Evolutionary conservation across 2,888 invertebrate species (phyloP).

Genomic region (Epinotia brunnichana): DNA sequence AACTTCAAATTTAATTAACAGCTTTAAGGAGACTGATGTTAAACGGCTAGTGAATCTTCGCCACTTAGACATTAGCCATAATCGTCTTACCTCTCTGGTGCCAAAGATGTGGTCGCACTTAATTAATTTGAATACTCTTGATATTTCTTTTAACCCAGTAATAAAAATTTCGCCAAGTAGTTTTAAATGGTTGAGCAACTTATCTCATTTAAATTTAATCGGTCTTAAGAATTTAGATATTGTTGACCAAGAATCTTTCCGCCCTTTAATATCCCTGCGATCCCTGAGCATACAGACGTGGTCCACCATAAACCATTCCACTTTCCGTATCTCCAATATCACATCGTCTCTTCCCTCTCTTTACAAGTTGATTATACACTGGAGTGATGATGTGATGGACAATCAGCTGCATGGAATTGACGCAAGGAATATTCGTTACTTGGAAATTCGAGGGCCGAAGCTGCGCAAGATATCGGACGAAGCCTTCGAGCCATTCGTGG

Average conservation of each 20-base stretch:
- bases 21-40: conserved; percentile 87
- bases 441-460: conserved; percentile 91
- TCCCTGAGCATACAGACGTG: conserved; percentile 89
- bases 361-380: conserved; percentile 89
- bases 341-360: conserved; percentile 89
- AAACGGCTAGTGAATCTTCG: conserved; percentile 88
- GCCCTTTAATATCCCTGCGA: conserved; percentile 88
- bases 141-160: conserved; percentile 92
- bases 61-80: conserved; percentile 89
- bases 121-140: conserved; percentile 88
- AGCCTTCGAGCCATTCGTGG: conserved; percentile 89
- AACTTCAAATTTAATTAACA: conserved; percentile 89
- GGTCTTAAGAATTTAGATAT: conserved; percentile 88
- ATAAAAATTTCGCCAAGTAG: conserved; percentile 88
- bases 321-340: conserved; percentile 87
- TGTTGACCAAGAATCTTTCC: conserved; percentile 89
- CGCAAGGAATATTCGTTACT: conserved; percentile 89
- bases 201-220: conserved; percentile 90
- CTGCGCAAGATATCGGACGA: conserved; percentile 89
- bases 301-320: conserved; percentile 88
- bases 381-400: conserved; percentile 88
- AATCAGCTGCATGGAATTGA: conserved; percentile 90
- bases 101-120: conserved; percentile 89
- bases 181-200: conserved; percentile 87
- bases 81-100: conserved; percentile 89